Evolutionary conservation across 2,888 invertebrate species (phyloP).

Genomic region (Diachrysia chrysitis): DNA sequence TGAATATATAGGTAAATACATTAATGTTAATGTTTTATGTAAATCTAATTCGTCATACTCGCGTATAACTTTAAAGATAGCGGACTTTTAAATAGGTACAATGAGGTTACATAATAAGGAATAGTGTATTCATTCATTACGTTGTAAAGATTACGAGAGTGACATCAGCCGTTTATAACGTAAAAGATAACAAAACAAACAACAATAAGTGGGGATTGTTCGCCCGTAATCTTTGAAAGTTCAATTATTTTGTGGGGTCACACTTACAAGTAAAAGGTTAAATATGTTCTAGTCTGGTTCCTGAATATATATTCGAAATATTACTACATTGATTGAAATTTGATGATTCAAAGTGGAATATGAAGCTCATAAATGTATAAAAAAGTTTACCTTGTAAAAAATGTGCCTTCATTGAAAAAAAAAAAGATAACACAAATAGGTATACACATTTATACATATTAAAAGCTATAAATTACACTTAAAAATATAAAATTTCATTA

Average conservation of each 20-base stretch:
- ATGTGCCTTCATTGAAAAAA: too few relatives aligned
- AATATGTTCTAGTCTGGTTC: not conserved
- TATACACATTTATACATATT: too few relatives aligned
- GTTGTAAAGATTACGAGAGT: not conserved
- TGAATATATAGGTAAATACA: too few relatives aligned
- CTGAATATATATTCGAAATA: too few relatives aligned
- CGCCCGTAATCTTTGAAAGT: not conserved
- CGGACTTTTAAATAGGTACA: not conserved
- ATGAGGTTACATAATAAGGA: not conserved
- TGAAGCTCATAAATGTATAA: too few relatives aligned
- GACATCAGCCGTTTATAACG: not conserved
- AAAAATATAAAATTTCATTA: too few relatives aligned
- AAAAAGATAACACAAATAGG: too few relatives aligned
- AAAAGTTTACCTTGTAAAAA: too few relatives aligned
- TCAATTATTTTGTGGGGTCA: not conserved
- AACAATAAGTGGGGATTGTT: not conserved
- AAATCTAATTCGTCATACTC: not conserved
- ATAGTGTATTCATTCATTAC: constrained; percentile 1
- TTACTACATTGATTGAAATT: too few relatives aligned
- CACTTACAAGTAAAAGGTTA: not conserved
- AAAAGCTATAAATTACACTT: too few relatives aligned
- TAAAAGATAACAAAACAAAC: not conserved
- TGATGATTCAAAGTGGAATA: too few relatives aligned
- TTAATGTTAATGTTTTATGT: not conserved
- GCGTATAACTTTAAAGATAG: not conserved